Percentiles rank a stretch among this genome's conserved stretches.
phyloP scores from a whole-genome alignment of 2,797 vertebrate species.

The Podarcis siculus region DNA sequence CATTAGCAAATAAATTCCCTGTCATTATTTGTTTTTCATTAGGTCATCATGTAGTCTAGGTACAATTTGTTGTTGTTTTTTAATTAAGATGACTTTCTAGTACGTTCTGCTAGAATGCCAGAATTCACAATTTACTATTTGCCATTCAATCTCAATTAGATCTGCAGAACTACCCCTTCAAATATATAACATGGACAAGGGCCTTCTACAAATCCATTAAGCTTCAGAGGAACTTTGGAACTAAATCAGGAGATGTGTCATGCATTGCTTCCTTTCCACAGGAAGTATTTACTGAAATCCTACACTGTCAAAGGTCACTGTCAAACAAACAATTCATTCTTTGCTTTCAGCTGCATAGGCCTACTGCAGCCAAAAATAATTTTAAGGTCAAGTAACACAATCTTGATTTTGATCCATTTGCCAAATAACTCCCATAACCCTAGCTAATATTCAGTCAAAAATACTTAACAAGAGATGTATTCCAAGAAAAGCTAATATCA shows the following conservation, averaged over 20 bases:
- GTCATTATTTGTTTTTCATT: background rate
- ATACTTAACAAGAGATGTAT: conserved; percentile 24
- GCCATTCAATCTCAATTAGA: background rate
- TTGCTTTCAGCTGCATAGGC: conserved; percentile 30
- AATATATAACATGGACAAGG: conserved; percentile 1
- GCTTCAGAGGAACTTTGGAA: conserved; percentile 51
- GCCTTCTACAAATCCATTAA: conserved; percentile 25
- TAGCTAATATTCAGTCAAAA: conserved; percentile 47
- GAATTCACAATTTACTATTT: background rate
- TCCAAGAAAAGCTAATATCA: conserved; percentile 50
- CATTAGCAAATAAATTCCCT: background rate
- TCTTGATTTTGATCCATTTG: conserved; percentile 67
- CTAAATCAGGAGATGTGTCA: conserved; percentile 20
- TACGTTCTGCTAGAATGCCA: background rate
- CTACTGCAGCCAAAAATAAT: conserved; percentile 59
- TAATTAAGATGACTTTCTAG: background rate
- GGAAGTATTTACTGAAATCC: conserved; percentile 57
- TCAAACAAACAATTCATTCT: conserved; percentile 59
- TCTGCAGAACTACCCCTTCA: background rate
- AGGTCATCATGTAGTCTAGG: background rate
- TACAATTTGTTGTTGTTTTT: background rate
- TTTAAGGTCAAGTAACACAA: conserved; percentile 48
- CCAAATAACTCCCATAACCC: conserved; percentile 58
- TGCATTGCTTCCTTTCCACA: conserved; percentile 47
- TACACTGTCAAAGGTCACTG: conserved; percentile 53